phyloP scores from a whole-genome alignment of 2,888 invertebrate species.

The Taphrorychus bicolor region DNA sequence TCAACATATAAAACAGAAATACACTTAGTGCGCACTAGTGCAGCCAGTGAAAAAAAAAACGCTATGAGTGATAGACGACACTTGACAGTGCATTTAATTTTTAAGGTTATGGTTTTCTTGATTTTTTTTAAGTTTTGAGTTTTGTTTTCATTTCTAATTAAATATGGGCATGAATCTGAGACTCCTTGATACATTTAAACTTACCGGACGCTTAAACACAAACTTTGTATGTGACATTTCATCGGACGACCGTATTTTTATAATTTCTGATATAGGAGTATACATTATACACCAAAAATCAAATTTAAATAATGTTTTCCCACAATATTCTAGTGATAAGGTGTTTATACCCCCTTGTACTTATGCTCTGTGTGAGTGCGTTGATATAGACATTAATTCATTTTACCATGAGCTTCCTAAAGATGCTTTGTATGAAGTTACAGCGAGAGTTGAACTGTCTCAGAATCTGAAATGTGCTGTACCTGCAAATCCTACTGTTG shows the following conservation, averaged over 20 bases:
- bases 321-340: slow-evolving; percentile 49
- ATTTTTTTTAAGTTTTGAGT: no score
- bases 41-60: no score
- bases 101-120: no score
- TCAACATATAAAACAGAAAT: no score
- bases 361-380: slow-evolving; percentile 46
- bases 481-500: slow-evolving; percentile 42
- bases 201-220: slow-evolving; percentile 45
- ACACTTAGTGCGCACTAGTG: no score
- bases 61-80: no score
- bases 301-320: slow-evolving; percentile 46
- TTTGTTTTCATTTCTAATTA: no score
- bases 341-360: slow-evolving; percentile 45
- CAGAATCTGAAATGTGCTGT: slow-evolving; percentile 45
- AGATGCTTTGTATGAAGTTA: slow-evolving; percentile 49
- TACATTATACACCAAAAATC: slow-evolving; percentile 51
- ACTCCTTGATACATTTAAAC: slow-evolving; percentile 48
- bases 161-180: slow-evolving; percentile 28
- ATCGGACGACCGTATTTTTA: slow-evolving; percentile 51
- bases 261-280: slow-evolving; percentile 51
- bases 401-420: slow-evolving; percentile 47
- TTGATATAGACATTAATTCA: slow-evolving; percentile 49
- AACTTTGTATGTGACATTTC: slow-evolving; percentile 53
- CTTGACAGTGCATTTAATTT: no score
- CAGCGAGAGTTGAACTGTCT: slow-evolving; percentile 49